Conservation (phyloP, 1,140 invertebrate species). For the Dreissena polymorpha region DNA sequence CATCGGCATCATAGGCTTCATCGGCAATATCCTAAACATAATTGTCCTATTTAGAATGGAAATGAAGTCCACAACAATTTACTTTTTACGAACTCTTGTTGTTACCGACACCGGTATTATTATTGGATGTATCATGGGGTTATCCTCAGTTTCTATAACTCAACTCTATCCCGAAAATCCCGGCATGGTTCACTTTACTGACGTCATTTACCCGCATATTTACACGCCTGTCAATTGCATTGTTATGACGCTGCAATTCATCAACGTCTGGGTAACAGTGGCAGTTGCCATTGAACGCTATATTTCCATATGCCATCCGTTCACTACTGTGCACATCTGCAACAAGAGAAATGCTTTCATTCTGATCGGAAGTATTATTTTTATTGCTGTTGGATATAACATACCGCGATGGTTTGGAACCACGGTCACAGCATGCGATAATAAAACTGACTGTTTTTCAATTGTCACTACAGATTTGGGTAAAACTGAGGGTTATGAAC, state of each 20-base stretch:
- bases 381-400: conserved; percentile 74
- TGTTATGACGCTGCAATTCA: conserved; percentile 76
- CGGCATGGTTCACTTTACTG: conserved; percentile 82
- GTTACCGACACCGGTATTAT: conserved; percentile 80
- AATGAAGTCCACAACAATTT: conserved; percentile 76
- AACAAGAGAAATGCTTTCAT: conserved; percentile 68
- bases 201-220: conserved; percentile 72
- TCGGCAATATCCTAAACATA: conserved; percentile 77
- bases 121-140: conserved; percentile 86
- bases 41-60: conserved; percentile 75
- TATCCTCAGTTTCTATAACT: conserved; percentile 58
- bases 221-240: conserved; percentile 70
- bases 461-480: conserved; percentile 67
- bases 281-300: conserved; percentile 76
- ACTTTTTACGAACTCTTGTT: conserved; percentile 74
- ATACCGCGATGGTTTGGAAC: conserved; percentile 73
- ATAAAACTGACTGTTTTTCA: conserved; percentile 50
- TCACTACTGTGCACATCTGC: conserved; percentile 68
- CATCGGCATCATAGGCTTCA: conserved; percentile 68
- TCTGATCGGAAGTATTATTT: conserved; percentile 62
- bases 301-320: conserved; percentile 77
- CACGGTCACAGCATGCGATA: conserved; percentile 59
- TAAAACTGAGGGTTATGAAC: conserved; percentile 63
- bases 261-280: conserved; percentile 78
- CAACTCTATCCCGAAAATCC: conserved; percentile 76